Conservation (phyloP, 2,113 vertebrate genomes). For the Piaya cayana region DNA sequence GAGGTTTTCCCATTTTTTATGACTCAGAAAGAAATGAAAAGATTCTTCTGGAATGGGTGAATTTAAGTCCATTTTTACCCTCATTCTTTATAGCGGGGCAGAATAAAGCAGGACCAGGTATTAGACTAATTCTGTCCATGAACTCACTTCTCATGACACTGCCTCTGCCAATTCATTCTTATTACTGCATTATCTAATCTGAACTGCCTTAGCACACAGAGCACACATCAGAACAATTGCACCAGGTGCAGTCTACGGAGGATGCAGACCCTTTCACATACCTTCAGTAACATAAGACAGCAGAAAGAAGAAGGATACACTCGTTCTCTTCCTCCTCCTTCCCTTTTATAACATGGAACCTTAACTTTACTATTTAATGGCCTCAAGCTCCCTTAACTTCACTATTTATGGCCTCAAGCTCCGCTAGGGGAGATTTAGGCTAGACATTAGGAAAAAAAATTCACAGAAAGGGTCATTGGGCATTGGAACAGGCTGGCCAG, state of each 20-base stretch:
- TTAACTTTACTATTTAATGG: neutral
- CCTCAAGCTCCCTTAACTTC: too few species aligned
- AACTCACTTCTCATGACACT: neutral
- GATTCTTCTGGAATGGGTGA: neutral
- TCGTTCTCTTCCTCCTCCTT: neutral
- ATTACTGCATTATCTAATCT: neutral
- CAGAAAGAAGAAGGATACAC: neutral
- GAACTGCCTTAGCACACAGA: neutral
- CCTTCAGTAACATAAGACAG: neutral
- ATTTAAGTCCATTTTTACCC: neutral
- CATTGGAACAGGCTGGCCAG: too few species aligned
- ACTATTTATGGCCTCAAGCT: too few species aligned
- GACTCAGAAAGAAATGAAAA: neutral
- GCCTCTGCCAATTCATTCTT: neutral
- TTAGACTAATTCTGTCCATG: neutral
- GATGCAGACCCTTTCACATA: neutral
- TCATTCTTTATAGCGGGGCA: neutral
- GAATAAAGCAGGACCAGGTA: neutral
- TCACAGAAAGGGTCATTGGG: too few species aligned
- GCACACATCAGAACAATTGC: neutral
- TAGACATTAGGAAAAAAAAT: too few species aligned
- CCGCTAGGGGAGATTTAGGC: too few species aligned
- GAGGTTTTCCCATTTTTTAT: neutral
- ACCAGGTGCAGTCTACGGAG: neutral
- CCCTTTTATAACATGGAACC: neutral